phyloP scores from a whole-genome alignment of 2,888 invertebrate genomes.

The Tiliacea citrago region DNA sequence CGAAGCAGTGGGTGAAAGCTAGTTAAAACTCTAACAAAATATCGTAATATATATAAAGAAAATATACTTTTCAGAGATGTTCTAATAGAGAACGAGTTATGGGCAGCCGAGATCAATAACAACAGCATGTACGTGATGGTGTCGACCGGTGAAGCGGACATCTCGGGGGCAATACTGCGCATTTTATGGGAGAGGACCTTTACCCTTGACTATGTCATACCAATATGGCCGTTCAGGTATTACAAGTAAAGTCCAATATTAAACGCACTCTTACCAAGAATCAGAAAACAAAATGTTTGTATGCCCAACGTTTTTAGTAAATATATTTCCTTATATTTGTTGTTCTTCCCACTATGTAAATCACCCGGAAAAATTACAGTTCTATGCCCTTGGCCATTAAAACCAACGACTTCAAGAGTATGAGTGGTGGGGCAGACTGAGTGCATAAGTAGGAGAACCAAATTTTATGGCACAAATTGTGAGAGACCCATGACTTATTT shows the following conservation, averaged over 20 bases:
- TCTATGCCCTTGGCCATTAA: no score
- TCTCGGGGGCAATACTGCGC: slow-evolving; percentile 77
- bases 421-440: neutral
- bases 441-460: neutral
- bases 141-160: slow-evolving; percentile 72
- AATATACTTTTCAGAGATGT: slow-evolving; percentile 70
- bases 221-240: slow-evolving; percentile 82
- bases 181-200: slow-evolving; percentile 71
- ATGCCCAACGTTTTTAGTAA: neutral
- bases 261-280: neutral
- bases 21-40: neutral
- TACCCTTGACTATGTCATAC: slow-evolving; percentile 76
- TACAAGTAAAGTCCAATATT: neutral
- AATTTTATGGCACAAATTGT: no score
- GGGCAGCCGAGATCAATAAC: slow-evolving; percentile 74
- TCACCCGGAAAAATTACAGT: neutral
- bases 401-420: neutral
- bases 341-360: neutral
- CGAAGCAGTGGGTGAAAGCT: neutral
- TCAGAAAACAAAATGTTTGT: neutral
- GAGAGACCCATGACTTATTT: no score
- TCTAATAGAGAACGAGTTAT: slow-evolving; percentile 72
- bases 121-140: slow-evolving; percentile 80
- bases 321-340: neutral
- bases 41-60: neutral